Percentiles rank a stretch among this genome's conserved stretches.
Evolutionary conservation across 2,797 vertebrate genomes (phyloP).

Genomic region (Pangasius djambal): DNA sequence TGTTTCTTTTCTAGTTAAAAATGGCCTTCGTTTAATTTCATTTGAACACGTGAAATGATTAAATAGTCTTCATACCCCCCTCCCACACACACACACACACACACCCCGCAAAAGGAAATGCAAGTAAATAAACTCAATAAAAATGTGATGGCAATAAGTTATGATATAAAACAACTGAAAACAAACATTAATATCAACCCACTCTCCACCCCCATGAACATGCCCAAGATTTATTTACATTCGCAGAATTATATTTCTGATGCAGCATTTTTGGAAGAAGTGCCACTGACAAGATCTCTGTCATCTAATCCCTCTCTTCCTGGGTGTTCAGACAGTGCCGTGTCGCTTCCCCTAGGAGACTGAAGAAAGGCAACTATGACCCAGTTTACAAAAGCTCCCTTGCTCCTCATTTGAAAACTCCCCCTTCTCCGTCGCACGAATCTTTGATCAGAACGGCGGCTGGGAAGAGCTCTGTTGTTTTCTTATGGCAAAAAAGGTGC

Average conservation of each 20-base stretch:
- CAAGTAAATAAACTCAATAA: neutral
- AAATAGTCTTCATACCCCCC: neutral
- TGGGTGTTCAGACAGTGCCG: conserved; percentile 59
- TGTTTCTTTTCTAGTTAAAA: neutral
- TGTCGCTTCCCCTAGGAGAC: conserved; percentile 53
- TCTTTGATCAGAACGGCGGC: conserved; percentile 74
- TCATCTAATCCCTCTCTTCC: conserved; percentile 59
- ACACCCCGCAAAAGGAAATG: neutral
- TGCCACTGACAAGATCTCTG: conserved; percentile 52
- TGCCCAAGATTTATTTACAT: conserved; percentile 48
- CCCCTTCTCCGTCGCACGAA: conserved; percentile 59
- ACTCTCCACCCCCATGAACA: conserved; percentile 13
- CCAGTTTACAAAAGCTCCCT: conserved; percentile 70
- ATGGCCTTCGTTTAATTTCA: neutral
- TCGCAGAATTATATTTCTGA: conserved; percentile 57
- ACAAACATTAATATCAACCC: conserved; percentile 18
- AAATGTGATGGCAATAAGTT: conserved; percentile 6
- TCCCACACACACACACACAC: too few species aligned
- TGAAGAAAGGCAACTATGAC: conserved; percentile 68
- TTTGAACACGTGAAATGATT: neutral
- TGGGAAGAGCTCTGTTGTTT: conserved; percentile 74
- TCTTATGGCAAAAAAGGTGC: conserved; percentile 66
- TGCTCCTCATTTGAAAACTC: conserved; percentile 65
- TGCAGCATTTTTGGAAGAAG: conserved; percentile 57
- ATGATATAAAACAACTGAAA: conserved; percentile 16